phyloP scores from a whole-genome alignment of 2,797 vertebrate genomes.

The Philypnodon macrostomus region DNA sequence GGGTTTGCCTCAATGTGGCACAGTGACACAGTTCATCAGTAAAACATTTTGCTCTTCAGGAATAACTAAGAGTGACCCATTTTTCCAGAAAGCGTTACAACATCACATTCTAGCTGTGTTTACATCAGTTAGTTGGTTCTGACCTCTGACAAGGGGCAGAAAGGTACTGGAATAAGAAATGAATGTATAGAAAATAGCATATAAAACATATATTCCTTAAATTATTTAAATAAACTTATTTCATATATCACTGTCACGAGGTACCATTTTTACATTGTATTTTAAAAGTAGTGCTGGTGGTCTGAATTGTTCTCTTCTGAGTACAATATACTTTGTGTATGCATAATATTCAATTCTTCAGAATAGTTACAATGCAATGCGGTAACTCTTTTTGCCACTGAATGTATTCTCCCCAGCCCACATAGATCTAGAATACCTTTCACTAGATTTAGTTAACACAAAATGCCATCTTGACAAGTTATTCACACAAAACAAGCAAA shows the following conservation, averaged over 20 bases:
- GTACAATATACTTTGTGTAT: constrained; percentile 83
- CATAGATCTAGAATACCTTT: constrained; percentile 73
- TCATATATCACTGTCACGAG: constrained; percentile 83
- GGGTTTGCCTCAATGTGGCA: constrained; percentile 76
- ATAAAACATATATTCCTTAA: constrained; percentile 87
- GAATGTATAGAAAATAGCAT: constrained; percentile 86
- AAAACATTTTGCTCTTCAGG: constrained; percentile 80
- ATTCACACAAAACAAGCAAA: constrained; percentile 83
- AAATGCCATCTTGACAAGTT: constrained; percentile 77
- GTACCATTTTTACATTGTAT: constrained; percentile 79
- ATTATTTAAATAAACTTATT: constrained; percentile 86
- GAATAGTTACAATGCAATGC: constrained; percentile 84
- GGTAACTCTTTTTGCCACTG: constrained; percentile 79
- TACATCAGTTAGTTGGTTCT: constrained; percentile 70
- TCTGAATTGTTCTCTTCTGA: constrained; percentile 82
- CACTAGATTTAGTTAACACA: constrained; percentile 73
- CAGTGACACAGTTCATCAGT: constrained; percentile 83
- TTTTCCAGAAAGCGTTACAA: constrained; percentile 80
- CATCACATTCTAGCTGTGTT: constrained; percentile 81
- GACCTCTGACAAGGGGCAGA: constrained; percentile 71
- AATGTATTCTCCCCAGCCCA: constrained; percentile 64
- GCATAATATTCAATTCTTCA: constrained; percentile 83
- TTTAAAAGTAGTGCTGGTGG: constrained; percentile 85
- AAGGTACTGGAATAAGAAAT: constrained; percentile 80
- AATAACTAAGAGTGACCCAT: constrained; percentile 81